phyloP scores from a whole-genome alignment of 2,797 vertebrate species.

The Micropoecilia bifurca region DNA sequence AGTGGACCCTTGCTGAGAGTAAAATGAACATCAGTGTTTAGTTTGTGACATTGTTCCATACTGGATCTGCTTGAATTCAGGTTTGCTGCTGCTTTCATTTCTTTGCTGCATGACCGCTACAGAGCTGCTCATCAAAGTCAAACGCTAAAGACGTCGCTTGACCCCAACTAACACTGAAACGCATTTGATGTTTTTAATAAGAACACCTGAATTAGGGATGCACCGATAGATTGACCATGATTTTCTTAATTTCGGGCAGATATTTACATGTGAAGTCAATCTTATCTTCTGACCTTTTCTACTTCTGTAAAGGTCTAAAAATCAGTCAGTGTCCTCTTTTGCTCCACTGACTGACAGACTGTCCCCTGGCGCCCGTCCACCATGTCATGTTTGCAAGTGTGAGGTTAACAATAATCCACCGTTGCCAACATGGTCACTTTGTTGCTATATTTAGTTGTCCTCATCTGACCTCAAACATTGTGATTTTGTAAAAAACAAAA shows the following conservation, averaged over 20 bases:
- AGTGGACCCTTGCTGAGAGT: neutral
- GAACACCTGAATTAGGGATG: neutral
- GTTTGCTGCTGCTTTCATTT: neutral
- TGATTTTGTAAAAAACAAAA: neutral
- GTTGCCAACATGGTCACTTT: neutral
- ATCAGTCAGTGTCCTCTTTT: neutral
- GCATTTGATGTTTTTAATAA: neutral
- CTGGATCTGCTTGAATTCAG: neutral
- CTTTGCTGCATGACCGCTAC: slow-evolving; percentile 24
- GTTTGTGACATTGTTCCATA: neutral
- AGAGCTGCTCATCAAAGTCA: slow-evolving; percentile 5
- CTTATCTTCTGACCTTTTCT: neutral
- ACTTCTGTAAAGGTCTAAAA: neutral
- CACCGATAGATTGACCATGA: neutral
- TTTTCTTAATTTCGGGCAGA: neutral
- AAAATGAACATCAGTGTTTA: neutral
- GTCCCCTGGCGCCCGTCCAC: neutral
- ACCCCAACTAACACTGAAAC: neutral
- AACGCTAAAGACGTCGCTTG: neutral
- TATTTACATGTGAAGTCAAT: neutral
- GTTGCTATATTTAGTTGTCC: neutral
- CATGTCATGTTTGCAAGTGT: neutral
- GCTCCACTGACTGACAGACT: neutral
- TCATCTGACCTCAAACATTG: neutral
- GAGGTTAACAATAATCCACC: neutral